Percentiles rank a stretch among this genome's conserved stretches.
These are phyloP conservation scores for Symphodus melops DNA, from an alignment of 2,113 vertebrate genomes.

Conservation along the genomic window DNA sequence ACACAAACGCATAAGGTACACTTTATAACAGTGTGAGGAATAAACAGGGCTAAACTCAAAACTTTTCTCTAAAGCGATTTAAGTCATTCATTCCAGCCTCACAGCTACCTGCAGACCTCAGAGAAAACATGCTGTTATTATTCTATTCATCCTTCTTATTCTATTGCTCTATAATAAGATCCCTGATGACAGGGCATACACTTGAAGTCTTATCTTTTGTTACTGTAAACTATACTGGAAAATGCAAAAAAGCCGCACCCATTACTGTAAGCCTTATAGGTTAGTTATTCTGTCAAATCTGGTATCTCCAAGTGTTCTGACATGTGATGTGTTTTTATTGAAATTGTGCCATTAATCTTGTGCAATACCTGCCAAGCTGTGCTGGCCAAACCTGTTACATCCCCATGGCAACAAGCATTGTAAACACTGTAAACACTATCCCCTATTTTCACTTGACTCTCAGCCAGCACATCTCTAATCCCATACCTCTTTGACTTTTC, in stretches of 20 bases:
- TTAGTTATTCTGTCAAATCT: conserved; percentile 31
- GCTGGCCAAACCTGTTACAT: conserved; percentile 38
- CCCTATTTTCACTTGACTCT: conserved; percentile 9
- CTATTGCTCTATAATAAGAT: background rate
- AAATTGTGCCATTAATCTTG: background rate
- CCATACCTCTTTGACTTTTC: conserved; percentile 1
- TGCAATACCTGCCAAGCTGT: background rate
- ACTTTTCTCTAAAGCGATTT: background rate
- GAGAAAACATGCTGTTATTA: background rate
- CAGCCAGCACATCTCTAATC: background rate
- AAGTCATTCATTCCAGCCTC: background rate
- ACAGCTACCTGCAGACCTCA: background rate
- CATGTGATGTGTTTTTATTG: conserved; percentile 14
- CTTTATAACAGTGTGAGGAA: background rate
- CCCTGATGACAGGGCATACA: background rate
- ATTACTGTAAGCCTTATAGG: conserved; percentile 4
- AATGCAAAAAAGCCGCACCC: conserved; percentile 20
- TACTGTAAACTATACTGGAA: background rate
- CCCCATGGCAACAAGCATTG: conserved; percentile 16
- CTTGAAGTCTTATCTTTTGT: background rate
- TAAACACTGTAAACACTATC: conserved; percentile 13
- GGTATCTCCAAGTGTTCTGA: conserved; percentile 6
- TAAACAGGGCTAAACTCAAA: conserved; percentile 10
- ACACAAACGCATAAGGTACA: background rate
- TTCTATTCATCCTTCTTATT: background rate